Evolutionary conservation across 1,140 invertebrate species (phyloP), one percentile per base, ranked within the genome.

Genomic region (Epicauta chinensis): DNA sequence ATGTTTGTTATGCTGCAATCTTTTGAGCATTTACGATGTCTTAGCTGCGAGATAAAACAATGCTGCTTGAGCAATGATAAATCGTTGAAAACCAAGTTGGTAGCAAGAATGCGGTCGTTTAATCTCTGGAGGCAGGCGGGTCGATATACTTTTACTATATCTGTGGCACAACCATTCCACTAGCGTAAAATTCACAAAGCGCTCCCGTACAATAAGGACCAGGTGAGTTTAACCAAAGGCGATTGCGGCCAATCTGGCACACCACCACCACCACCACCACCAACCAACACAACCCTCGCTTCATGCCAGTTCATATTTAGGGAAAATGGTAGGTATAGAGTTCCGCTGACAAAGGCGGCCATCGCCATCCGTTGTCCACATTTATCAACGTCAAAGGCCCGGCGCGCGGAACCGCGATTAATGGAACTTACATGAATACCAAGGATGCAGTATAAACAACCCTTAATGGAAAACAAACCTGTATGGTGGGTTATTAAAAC

Each of bases 361-460:
- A n/a, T n/a, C n/a, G n/a, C 30, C 17, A 29, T 30, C 10, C 32
- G 45, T 53, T 56, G 50, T 56, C 37, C 45, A 40, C 60, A 62
- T 62, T 53, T 58, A 62, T 62, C 60, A 62, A 53, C 58, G 60
- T 60, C 60, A 59, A 43, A 16, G 48, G 37, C 56, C 38, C 43
- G 47, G 52, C 48, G 59, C 45, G 53, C 55, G 45, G 53, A 59
- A 52, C 52, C 47, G 55, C 60, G 53, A 62, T 62, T 62, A 60
- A 62, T 62, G 60, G 60, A 62, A 62, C 60, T 62, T 58, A 62
- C 60, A 60, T 62, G 58, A 62, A 60, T 60, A 55, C 60, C 60
- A 60, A 62, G 58, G 58, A 57, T 45, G 54, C 46, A 37, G 55
- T 42, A 60, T 56, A 60, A 56, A 60, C 51, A 56, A 56, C 45